Conservation (phyloP, 2,888 invertebrate genomes). For the Papilio demoleus region DNA sequence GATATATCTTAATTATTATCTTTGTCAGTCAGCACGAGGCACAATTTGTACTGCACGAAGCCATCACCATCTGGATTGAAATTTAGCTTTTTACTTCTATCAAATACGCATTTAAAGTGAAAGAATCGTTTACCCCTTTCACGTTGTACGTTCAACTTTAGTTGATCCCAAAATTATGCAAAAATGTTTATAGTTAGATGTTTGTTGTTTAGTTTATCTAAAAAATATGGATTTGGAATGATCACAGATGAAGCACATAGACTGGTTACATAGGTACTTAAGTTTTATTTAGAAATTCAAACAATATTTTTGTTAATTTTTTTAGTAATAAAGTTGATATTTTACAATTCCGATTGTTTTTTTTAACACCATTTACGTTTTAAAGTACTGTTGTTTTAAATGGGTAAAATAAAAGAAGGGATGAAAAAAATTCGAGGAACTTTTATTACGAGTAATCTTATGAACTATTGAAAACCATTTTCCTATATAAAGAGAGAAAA, state of each 20-base stretch:
- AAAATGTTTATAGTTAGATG: no score
- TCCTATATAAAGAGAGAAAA: constrained; percentile 15
- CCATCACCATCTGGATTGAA: neutral
- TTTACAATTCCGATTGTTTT: neutral
- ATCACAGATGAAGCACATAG: neutral
- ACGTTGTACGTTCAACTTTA: neutral
- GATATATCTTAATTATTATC: neutral
- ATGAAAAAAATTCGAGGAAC: constrained; percentile 31
- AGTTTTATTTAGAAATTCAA: neutral
- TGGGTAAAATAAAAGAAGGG: neutral
- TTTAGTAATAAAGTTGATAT: neutral
- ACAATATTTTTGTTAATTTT: neutral
- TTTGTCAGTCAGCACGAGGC: neutral
- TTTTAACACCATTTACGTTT: neutral
- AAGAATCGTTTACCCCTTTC: neutral
- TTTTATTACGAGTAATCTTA: constrained; percentile 31
- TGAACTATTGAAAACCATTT: constrained; percentile 24
- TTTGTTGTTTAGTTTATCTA: no score
- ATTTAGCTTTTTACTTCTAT: neutral
- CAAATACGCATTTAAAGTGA: neutral
- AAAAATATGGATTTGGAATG: neutral
- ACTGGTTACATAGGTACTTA: neutral
- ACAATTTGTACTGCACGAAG: neutral
- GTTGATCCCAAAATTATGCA: no score
- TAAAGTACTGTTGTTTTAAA: no score